These are phyloP conservation scores for Eristalis tenax DNA, from an alignment of 2,888 invertebrate genomes.

Conservation along the genomic window DNA sequence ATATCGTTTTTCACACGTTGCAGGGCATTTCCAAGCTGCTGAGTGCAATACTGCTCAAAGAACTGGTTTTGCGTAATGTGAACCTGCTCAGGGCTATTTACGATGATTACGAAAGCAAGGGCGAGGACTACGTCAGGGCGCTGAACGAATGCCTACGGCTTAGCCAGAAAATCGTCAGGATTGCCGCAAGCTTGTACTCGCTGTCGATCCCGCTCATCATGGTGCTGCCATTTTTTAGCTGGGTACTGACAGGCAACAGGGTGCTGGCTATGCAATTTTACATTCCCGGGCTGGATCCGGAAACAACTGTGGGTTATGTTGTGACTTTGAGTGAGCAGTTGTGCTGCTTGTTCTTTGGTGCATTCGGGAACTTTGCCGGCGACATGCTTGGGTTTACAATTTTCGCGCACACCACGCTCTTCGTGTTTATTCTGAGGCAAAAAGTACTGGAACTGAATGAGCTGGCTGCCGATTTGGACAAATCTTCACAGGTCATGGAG, in stretches of 20 bases:
- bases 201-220: conserved; percentile 10
- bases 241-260: conserved; percentile 32
- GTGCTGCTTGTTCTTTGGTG: conserved; percentile 52
- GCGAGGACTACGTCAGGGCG: not conserved
- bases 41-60: not conserved
- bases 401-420: conserved; percentile 69
- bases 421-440: conserved; percentile 72
- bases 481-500: not conserved
- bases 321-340: conserved; percentile 68
- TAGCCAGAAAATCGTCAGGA: not conserved
- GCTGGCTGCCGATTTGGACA: not conserved
- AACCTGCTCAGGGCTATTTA: conserved; percentile 14
- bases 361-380: conserved; percentile 73
- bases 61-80: not conserved
- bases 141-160: conserved; percentile 2
- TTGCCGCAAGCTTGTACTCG: not conserved
- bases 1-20: not conserved
- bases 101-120: conserved; percentile 18
- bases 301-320: conserved; percentile 67
- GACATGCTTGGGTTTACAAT: conserved; percentile 72
- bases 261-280: conserved; percentile 73
- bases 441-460: conserved; percentile 73
- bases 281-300: conserved; percentile 72
- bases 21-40: conserved; percentile 55
- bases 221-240: conserved; percentile 34